Percentiles rank a stretch among this genome's conserved stretches.
phyloP scores from a whole-genome alignment of 1,140 invertebrate species.

The Diachasma alloeum region DNA sequence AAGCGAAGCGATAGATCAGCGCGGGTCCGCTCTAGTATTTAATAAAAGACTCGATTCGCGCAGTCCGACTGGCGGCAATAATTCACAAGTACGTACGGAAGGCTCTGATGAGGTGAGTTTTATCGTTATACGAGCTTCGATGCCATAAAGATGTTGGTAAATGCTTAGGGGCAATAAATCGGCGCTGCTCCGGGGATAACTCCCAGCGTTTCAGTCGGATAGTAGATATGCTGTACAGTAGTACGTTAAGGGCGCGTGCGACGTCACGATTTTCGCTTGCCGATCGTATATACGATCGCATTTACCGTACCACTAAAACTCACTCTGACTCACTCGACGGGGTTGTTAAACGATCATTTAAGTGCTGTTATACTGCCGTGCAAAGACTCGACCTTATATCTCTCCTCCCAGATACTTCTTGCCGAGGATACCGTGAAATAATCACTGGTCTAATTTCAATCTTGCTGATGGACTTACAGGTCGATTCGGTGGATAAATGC shows the following conservation, averaged over 20 bases:
- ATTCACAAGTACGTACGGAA: background rate
- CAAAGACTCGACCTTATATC: background rate
- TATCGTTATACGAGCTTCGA: conserved; percentile 23
- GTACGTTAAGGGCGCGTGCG: conserved; percentile 21
- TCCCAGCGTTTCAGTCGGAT: background rate
- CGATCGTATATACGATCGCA: conserved; percentile 13
- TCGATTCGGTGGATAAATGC: no score
- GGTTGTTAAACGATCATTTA: conserved; percentile 23
- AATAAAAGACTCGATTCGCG: background rate
- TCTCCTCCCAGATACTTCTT: background rate
- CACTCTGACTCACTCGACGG: conserved; percentile 26
- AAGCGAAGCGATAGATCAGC: no score
- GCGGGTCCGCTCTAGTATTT: no score
- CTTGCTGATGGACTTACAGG: no score
- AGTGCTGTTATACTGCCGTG: conserved; percentile 23
- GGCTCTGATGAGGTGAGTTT: conserved; percentile 13
- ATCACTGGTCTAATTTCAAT: no score
- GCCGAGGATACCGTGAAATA: background rate
- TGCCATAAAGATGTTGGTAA: conserved; percentile 27
- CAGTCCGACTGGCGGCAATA: background rate
- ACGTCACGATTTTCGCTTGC: conserved; percentile 8
- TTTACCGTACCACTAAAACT: conserved; percentile 29
- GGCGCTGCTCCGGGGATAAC: background rate
- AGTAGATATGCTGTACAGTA: background rate
- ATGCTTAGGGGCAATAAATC: conserved; percentile 30